Base-by-base conservation (phyloP, 2,888 invertebrate genomes). In the Acleris laterana region DNA sequence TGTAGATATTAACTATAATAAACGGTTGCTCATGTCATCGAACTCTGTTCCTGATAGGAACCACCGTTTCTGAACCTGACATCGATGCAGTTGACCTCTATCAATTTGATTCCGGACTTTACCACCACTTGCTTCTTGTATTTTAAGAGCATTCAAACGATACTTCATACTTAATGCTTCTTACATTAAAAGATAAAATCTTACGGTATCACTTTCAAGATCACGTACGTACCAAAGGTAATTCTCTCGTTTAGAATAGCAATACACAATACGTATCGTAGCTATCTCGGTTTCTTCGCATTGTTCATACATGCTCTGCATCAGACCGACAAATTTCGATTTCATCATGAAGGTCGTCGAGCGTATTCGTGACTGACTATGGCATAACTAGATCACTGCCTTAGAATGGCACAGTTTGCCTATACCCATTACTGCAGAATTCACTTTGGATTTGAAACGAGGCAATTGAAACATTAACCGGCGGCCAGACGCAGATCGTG, bases 321-420 rank as follows among this genome's bases (percentile, higher is more conserved):
- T 71, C 73, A 74, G 77, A 77, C 76, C 77, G 77, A 81, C 79
- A 77, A 82, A 83, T 87, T 87, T 85, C 79, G 81, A 82, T 88
- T 90, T 88, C 88, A 77, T 81, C 84, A 84, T 71, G 83, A 89
- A 91, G 90, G 89, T 85, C 88, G 78, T 71, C 71, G 68, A 71
- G 76, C 69, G 71, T 68, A 72, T 69, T 87, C 86, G 84, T 88
- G 87, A 87, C 83, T 76, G 70, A 70, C 71, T 76, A 74, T 81
- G 79, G 81, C 81, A 83, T 84, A 91, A 90, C 86, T 87, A 80
- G 90, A 90, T 85, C 88, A 83, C 72, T 70, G 76, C 78, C 72
- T 74, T 72, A 75, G 70, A 85, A 82, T 80, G 80, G 80, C 82
- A 85, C 81, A 81, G 80, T 86, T 87, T 83, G 79, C 80, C 81